Evolutionary conservation across 2,888 invertebrate species (phyloP).

Genomic region (Chrysolina oricalcia): DNA sequence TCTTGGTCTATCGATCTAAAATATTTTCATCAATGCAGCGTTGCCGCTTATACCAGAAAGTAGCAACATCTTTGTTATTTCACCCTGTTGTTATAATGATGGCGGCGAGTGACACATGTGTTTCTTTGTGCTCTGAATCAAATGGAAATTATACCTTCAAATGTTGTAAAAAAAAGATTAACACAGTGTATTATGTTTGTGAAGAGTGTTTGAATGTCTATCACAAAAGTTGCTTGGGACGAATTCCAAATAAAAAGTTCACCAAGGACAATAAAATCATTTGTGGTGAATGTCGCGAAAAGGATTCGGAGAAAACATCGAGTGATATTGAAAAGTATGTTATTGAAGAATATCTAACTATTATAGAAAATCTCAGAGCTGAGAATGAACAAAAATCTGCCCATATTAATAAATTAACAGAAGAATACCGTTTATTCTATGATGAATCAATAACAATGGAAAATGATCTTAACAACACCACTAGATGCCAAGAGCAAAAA

Average conservation of each 20-base stretch:
- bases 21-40: no score
- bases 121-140: constrained; percentile 24
- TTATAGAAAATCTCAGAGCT: background rate
- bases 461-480: constrained; percentile 10
- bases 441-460: constrained; percentile 21
- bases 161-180: constrained; percentile 20
- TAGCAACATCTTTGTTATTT: no score
- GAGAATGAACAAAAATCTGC: no score
- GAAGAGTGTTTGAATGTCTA: constrained; percentile 7
- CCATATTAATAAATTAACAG: no score
- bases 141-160: no score
- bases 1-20: no score
- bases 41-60: no score
- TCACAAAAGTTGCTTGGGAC: constrained; percentile 13
- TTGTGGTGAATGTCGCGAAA: constrained; percentile 19
- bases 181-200: constrained; percentile 16
- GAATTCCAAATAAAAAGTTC: constrained; percentile 14
- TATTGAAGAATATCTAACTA: constrained; percentile 19
- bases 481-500: background rate
- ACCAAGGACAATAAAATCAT: constrained; percentile 9
- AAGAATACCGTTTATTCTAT: no score
- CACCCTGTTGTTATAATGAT: no score
- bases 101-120: constrained; percentile 15
- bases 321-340: constrained; percentile 10
- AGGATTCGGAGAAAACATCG: constrained; percentile 16